Conservation (phyloP, 1,140 invertebrate species). For the Tetramorium parvispinum region DNA sequence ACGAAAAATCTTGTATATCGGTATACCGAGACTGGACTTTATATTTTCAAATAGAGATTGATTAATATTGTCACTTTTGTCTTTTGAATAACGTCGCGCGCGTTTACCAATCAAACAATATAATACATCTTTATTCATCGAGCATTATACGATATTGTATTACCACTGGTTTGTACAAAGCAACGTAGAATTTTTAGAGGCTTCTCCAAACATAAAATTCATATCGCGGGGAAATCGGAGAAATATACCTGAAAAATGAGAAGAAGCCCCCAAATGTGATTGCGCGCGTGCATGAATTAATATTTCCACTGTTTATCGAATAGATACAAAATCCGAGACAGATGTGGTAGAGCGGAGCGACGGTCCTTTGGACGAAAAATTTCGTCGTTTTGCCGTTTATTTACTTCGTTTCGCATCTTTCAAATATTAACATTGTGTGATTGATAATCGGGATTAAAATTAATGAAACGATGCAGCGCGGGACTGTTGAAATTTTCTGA, state of each 20-base stretch:
- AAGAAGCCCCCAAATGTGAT: slow-evolving; percentile 36
- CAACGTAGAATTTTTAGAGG: slow-evolving; percentile 24
- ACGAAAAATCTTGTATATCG: not conserved
- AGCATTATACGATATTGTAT: slow-evolving; percentile 35
- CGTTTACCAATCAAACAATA: slow-evolving; percentile 34
- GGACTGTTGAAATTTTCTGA: slow-evolving; percentile 14
- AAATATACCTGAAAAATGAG: slow-evolving; percentile 46
- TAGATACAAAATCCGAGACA: slow-evolving; percentile 39
- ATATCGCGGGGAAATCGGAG: slow-evolving; percentile 51
- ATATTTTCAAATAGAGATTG: not conserved
- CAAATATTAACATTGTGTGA: slow-evolving; percentile 56
- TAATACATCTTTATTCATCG: slow-evolving; percentile 10
- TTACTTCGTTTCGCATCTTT: slow-evolving; percentile 28
- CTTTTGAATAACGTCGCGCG: not conserved
- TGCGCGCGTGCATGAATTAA: slow-evolving; percentile 32
- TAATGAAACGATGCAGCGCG: slow-evolving; percentile 9
- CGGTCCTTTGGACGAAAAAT: slow-evolving; percentile 10
- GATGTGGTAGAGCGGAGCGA: not conserved
- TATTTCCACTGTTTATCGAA: slow-evolving; percentile 54
- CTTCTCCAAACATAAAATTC: slow-evolving; percentile 42
- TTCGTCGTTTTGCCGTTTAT: not conserved
- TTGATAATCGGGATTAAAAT: slow-evolving; percentile 29
- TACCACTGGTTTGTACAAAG: slow-evolving; percentile 48
- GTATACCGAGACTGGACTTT: not conserved
- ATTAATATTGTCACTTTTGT: slow-evolving; percentile 13